Percentiles rank a stretch among this genome's conserved stretches.
Evolutionary conservation across 1,140 invertebrate genomes (phyloP).

Genomic region (Megalopta genalis): DNA sequence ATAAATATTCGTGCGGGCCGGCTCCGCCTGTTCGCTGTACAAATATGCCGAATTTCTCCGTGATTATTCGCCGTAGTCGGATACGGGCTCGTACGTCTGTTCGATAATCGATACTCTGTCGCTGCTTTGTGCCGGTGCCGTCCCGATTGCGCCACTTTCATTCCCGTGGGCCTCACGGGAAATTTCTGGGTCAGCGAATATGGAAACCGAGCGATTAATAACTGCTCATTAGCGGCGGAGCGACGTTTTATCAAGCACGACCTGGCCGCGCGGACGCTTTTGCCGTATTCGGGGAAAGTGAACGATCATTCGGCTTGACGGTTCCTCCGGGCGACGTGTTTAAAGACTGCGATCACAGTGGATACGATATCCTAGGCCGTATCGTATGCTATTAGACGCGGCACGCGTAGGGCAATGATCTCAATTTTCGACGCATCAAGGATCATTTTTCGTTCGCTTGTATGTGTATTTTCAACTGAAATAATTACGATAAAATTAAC

Average conservation of each 20-base stretch:
- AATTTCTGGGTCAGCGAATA: constrained; percentile 41
- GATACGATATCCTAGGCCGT: too few relatives aligned
- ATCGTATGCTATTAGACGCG: too few relatives aligned
- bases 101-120: constrained; percentile 41
- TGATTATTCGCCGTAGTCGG: constrained; percentile 22
- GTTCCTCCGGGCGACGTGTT: too few relatives aligned
- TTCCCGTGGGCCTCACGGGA: constrained; percentile 4
- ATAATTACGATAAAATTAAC: too few relatives aligned
- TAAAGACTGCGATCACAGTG: too few relatives aligned
- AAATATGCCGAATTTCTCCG: constrained; percentile 40
- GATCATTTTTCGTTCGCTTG: too few relatives aligned
- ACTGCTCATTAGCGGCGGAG: constrained; percentile 34
- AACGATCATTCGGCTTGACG: neutral
- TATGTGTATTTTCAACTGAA: too few relatives aligned
- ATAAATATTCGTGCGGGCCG: constrained; percentile 23
- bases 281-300: neutral
- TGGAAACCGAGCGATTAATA: constrained; percentile 36
- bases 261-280: neutral
- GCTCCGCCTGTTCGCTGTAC: constrained; percentile 39
- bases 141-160: constrained; percentile 14
- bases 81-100: neutral
- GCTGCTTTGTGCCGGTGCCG: neutral
- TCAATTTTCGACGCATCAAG: too few relatives aligned
- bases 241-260: constrained; percentile 17
- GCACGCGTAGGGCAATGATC: too few relatives aligned